Evolutionary conservation across 2,888 invertebrate genomes (phyloP), one percentile per base, ranked within the genome.

Genomic region (Boloria selene): DNA sequence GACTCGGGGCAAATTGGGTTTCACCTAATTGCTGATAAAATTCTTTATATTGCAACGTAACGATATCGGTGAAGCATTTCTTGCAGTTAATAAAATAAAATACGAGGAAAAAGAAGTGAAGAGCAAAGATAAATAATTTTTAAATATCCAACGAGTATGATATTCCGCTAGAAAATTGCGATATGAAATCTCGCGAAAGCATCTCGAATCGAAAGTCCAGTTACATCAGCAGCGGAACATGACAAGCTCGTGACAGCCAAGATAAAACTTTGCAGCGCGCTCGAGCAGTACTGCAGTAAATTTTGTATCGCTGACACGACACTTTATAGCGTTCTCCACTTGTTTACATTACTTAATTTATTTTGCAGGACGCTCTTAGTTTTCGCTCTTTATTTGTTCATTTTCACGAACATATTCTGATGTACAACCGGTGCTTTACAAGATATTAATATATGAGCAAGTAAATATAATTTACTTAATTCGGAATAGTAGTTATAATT

Each of bases 301-400:
- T 66, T 62, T 58, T 47, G 66, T 66, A 66, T 66, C 62, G 66
- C 58, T 45, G 66, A 66, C 66, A 62, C 53, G 66, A 53, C 66
- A 62, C 58, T 58, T 59, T 62, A 53, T 47, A 66, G 50, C 65
- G 44, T 17, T 58, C 58, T 16, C 10, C 58, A 47, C 62, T 62
- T 66, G 66, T 66, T 66, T 66, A 58, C 66, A 66, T 61, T 66
- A 55, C 61, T 66, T 56, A 51, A 56, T 65, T 55, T 54, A 65
- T 61, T 50, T 65, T 45, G 17, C 59, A 49, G 49, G 47, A 38
- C 59, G 49, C 44, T 56, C 56, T 22, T 56, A 45, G 45, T n/a
- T 56, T 44, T 45, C 44, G 56, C 22, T 44, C 56, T 44, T n/a
- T 17, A 18, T 44, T 56, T n/a, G 44, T 3, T 44, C 45, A 18